Conservation (phyloP, 1,140 invertebrate genomes). For the Maconellicoccus hirsutus region DNA sequence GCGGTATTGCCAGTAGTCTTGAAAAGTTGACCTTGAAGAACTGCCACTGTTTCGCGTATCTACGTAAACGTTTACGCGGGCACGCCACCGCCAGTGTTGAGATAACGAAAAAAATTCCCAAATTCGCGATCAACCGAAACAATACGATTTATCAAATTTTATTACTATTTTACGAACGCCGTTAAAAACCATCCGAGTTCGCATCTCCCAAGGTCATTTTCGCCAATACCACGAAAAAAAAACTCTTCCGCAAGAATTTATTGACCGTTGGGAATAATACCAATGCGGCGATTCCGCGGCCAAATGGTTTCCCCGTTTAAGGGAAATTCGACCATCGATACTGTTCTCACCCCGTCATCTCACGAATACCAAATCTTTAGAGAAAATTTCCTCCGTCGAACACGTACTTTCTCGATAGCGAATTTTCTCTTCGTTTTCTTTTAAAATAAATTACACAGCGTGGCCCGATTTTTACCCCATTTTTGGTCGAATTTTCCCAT, state of each 20-base stretch:
- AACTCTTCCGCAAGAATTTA: neutral
- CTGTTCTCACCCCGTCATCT: neutral
- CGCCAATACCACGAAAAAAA: neutral
- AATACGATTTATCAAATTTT: neutral
- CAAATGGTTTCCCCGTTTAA: neutral
- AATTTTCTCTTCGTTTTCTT: too few relatives aligned
- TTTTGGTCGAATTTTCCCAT: too few relatives aligned
- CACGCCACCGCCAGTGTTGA: neutral
- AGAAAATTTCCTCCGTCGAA: neutral
- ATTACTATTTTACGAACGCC: neutral
- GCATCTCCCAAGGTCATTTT: neutral
- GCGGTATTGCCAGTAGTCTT: neutral
- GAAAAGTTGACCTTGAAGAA: neutral
- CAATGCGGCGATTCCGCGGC: neutral
- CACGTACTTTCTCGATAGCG: neutral
- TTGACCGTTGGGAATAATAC: constrained; percentile 3
- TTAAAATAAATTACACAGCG: too few relatives aligned
- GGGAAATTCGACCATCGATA: too few relatives aligned
- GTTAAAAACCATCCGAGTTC: neutral
- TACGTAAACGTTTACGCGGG: too few relatives aligned
- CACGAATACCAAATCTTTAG: neutral
- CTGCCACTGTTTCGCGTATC: neutral
- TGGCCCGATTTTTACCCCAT: too few relatives aligned
- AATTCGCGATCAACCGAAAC: neutral
- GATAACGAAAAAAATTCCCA: neutral